Evolutionary conservation across 2,797 vertebrate species (phyloP).

Genomic region (Sebastes miniatus): DNA sequence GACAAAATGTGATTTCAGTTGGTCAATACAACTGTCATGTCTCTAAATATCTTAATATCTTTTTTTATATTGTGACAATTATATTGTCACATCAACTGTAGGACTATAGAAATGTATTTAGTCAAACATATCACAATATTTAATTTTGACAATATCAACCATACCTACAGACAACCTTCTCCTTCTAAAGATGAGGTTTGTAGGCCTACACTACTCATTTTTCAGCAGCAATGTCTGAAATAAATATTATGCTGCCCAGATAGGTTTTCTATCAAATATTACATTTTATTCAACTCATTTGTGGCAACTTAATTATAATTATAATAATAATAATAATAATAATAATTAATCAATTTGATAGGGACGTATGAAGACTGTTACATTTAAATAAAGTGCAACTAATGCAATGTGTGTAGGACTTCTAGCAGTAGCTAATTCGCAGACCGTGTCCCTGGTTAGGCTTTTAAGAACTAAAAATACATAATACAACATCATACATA

Average conservation of each 20-base stretch:
- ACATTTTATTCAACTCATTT: not conserved
- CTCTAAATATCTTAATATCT: accelerated
- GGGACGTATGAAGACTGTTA: too few species aligned
- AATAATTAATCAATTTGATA: too few species aligned
- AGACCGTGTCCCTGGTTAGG: too few species aligned
- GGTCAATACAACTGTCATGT: not conserved
- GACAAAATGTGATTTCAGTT: not conserved
- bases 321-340: too few species aligned
- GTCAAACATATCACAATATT: not conserved
- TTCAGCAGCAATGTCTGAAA: not conserved
- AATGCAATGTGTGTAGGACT: too few species aligned
- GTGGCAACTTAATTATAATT: not conserved
- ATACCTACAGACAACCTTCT: not conserved
- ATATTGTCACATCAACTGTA: not conserved
- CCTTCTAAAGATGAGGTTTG: not conserved
- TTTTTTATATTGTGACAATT: not conserved
- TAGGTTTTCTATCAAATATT: not conserved
- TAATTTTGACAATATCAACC: not conserved
- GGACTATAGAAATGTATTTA: not conserved
- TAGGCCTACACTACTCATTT: not conserved
- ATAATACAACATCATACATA: too few species aligned
- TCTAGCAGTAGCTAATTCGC: too few species aligned
- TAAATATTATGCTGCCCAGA: not conserved
- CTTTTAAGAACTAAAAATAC: too few species aligned
- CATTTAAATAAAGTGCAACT: too few species aligned